Evolutionary conservation across 37 sponge, comb jelly and placozoan genomes (phyloP), one percentile per base, ranked within the genome.

Genomic region (Eunapius fragilis): DNA sequence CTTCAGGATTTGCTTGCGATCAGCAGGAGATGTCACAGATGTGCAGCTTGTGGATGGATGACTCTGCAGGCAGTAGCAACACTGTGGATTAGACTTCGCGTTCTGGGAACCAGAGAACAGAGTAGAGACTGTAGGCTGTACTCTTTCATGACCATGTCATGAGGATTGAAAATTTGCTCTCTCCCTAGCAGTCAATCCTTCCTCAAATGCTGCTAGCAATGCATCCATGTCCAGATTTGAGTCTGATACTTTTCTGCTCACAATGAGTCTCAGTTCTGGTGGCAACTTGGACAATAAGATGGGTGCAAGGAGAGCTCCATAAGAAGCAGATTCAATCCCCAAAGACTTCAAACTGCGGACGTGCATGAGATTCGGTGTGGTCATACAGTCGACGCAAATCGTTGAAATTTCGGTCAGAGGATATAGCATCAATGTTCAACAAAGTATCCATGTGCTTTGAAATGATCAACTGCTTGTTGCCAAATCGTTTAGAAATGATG

Each of bases 361-460:
- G n/a, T n/a, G n/a, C n/a, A 7, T 82, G 83, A 28, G 72, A 31
- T 37, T 76, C 77, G n/a, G 31, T 33, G 35, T 33, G n/a, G 35
- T 82, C 83, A 71, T 71, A 71, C 35, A 82, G 67, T 7, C 27
- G 25, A 25, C 83, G 83, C 31, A 82, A 72, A 2, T 35, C 73
- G 11, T 37, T 33, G 27, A 80, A 25, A 13, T 80, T 27, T 13
- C n/a, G 67, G 32, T 11, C n/a, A 13, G 80, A 80, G 50, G 67
- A 32, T 17, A 82, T 70, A 2, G 71, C 7, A 14, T 71, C 72
- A 25, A 82, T 34, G 67, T 71, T 70, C 35, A 71, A 23, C 25
- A 82, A 70, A 2, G 67, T 30, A 23, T 82, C 83, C 83, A 82
- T 71, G 38, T 82, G 73, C 27, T 71, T 70, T 35, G 71, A 33